Conservation (phyloP, 2,113 vertebrate genomes). For the Tympanuchus pallidicinctus region DNA sequence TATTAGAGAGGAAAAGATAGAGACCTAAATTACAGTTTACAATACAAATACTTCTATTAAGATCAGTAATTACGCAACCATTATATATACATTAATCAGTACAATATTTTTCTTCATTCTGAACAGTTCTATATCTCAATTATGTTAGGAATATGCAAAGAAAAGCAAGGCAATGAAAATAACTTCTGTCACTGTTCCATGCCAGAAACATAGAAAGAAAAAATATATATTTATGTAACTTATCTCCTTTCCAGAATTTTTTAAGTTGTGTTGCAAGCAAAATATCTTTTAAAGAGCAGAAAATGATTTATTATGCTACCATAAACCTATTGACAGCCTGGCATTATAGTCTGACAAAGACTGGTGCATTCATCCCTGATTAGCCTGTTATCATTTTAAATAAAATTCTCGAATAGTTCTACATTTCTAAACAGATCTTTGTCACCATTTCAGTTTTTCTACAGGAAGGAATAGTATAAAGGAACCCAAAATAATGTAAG, state of each 20-base stretch:
- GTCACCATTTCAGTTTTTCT: background rate
- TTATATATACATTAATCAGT: background rate
- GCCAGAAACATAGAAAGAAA: background rate
- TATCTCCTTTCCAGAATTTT: background rate
- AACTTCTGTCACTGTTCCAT: background rate
- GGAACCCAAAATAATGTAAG: background rate
- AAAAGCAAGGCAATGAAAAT: background rate
- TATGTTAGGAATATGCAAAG: background rate
- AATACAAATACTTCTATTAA: background rate
- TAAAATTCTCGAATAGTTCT: background rate
- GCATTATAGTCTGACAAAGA: constrained; percentile 12
- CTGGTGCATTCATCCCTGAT: background rate
- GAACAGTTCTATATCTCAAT: background rate
- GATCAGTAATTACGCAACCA: background rate
- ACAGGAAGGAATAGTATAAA: background rate
- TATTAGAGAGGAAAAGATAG: background rate
- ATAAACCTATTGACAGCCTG: background rate
- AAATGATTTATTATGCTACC: background rate
- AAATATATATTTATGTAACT: background rate
- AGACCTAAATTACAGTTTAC: background rate
- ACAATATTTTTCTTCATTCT: background rate
- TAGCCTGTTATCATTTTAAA: background rate
- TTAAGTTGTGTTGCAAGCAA: background rate
- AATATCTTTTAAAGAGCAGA: background rate
- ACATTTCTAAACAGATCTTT: background rate